These are phyloP conservation scores for Brachycybe producta DNA, from an alignment of 2,888 invertebrate species.

Conservation along the genomic window DNA sequence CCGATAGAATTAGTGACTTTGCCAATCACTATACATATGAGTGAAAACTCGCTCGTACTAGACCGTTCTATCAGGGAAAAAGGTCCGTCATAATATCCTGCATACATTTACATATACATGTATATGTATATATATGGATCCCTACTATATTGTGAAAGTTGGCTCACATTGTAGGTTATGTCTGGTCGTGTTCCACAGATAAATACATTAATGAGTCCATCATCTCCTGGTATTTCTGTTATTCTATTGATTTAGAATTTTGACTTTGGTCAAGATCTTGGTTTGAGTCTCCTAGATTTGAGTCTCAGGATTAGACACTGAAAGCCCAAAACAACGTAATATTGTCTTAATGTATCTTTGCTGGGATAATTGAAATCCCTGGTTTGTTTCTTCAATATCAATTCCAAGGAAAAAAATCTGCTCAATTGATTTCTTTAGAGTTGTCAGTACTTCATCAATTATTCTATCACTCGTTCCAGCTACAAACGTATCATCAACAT, in stretches of 20 bases:
- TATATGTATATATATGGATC: neutral
- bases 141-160: neutral
- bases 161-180: neutral
- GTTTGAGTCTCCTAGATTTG: too few species aligned
- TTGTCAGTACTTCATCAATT: neutral
- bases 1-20: too few species aligned
- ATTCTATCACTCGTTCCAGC: neutral
- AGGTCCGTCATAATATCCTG: too few species aligned
- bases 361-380: neutral
- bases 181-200: neutral
- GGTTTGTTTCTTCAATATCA: neutral
- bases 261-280: neutral
- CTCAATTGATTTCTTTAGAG: neutral
- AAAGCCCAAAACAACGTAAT: too few species aligned
- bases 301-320: too few species aligned
- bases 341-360: neutral
- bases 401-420: neutral
- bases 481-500: slow-evolving; percentile 1
- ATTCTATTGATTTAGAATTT: neutral
- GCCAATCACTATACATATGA: too few species aligned
- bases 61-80: too few species aligned
- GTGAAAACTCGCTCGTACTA: too few species aligned
- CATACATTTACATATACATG: too few species aligned
- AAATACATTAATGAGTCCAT: neutral
- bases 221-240: neutral